Conservation (phyloP, 1,140 invertebrate species). For the Pseudomyrmex concolor region DNA sequence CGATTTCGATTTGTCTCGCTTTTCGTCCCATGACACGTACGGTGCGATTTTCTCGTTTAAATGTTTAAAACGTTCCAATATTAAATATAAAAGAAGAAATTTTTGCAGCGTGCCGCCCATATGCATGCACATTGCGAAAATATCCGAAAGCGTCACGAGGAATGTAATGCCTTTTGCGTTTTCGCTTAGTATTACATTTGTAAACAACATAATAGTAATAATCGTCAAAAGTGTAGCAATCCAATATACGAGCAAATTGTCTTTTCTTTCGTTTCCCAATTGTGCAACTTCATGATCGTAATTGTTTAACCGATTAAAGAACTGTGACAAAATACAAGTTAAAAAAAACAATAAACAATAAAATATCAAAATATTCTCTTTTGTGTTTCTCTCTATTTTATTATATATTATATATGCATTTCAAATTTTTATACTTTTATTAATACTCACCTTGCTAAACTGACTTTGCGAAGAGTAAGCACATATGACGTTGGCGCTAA, state of each 20-base stretch:
- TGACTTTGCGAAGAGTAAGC: constrained; percentile 12
- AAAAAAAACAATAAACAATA: background rate
- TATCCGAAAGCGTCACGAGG: background rate
- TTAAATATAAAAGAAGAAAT: constrained; percentile 1
- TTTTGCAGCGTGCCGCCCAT: background rate
- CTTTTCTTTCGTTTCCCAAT: constrained; percentile 7
- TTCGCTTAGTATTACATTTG: too few species aligned
- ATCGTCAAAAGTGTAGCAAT: background rate
- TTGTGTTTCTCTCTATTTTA: too few species aligned
- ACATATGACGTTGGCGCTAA: background rate
- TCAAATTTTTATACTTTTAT: too few species aligned
- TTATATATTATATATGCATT: background rate
- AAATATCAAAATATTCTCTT: background rate
- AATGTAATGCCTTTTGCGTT: background rate
- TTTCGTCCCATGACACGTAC: constrained; percentile 9
- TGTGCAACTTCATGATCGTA: constrained; percentile 7
- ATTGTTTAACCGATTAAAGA: constrained; percentile 20
- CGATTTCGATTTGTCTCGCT: background rate
- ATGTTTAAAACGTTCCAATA: constrained; percentile 29
- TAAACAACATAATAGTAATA: background rate
- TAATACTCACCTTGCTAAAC: constrained; percentile 14
- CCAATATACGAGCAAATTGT: constrained; percentile 5
- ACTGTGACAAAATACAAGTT: background rate
- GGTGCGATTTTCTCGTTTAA: constrained; percentile 16
- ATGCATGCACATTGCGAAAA: background rate